phyloP scores from a whole-genome alignment of 2,797 vertebrate genomes.

The Poliocrania exsul region DNA sequence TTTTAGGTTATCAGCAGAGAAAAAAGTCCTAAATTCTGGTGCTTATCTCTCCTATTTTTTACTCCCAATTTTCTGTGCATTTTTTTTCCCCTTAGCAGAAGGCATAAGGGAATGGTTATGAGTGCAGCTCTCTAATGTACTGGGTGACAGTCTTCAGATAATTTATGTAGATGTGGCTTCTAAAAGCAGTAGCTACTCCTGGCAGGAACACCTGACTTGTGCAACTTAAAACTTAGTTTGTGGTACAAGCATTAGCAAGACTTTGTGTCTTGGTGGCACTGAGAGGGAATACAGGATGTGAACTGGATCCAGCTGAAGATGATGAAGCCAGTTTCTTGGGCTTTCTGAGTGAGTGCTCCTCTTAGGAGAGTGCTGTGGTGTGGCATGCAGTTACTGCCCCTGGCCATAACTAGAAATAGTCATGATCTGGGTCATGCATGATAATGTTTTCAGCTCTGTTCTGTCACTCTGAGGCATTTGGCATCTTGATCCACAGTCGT shows the following conservation, averaged over 20 bases:
- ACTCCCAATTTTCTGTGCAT: fast-evolving
- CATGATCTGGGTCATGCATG: not conserved
- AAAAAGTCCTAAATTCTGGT: not conserved
- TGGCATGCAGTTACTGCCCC: not conserved
- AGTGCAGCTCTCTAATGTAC: not conserved
- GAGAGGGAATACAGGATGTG: not conserved
- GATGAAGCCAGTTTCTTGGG: not conserved
- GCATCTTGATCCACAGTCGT: not conserved
- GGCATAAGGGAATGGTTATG: not conserved
- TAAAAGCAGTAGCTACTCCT: not conserved
- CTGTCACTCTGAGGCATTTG: not conserved
- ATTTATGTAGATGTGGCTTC: not conserved
- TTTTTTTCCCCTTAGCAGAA: not conserved
- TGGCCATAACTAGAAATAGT: not conserved
- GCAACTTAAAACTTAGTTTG: not conserved
- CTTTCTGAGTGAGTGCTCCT: not conserved
- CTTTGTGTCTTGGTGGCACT: not conserved
- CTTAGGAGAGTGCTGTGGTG: not conserved
- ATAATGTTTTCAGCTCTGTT: not conserved
- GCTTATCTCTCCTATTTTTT: not conserved
- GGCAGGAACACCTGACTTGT: not conserved
- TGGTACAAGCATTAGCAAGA: not conserved
- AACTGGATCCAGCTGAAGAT: not conserved
- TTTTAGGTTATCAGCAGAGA: not conserved
- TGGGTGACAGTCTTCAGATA: not conserved